Evolutionary conservation across 1,140 invertebrate genomes (phyloP), one percentile per base, ranked within the genome.

Genomic region (Adelges cooleyi): DNA sequence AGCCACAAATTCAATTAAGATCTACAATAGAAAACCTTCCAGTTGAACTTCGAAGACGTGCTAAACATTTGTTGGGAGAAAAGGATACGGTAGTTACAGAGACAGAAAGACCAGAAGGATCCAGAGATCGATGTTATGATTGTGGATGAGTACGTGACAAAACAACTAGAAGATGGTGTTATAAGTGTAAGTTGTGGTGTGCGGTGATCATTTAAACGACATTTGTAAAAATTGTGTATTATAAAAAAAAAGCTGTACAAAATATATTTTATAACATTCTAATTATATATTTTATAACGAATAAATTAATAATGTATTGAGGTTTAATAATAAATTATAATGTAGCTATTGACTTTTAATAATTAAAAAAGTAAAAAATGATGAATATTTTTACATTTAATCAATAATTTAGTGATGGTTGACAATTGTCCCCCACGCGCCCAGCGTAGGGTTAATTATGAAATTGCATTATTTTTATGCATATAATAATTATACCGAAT

Each of bases 131-230:
- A 20, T 48, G 46, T 48, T 48, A 48, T 48, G 46, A 48, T 48
- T 48, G 46, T 48, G 46, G 46, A 48, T 22, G n/a, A 20, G 46
- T 22, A 2, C 46, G 46, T 48, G 46, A 48, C 23, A 48, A 48
- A 23, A 48, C 46, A 22, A 48, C 46, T 22, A 48, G 46, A 48
- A 48, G 46, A 22, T 48, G 46, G 46, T 48, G 46, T 48, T 48
- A 22, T 48, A 48, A 48, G 13, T 48, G 46, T 48, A 23, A 48
- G 20, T 22, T 22, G 20, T 48, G 20, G 46, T 23, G 46, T 48
- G 46, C 46, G 46, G 46, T 48, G 46, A 48, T 4, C 46, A 48
- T 48, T 48, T 48, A 48, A 48, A 48, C 20, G 46, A 48, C 46
- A 48, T 46, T 20, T 48, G 46, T 48, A 23, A 48, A 48, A 48